A percentile compares a stretch with the other conserved stretches of the same genome.
phyloP scores from a whole-genome alignment of 2,113 vertebrate species.

The Girardinichthys multiradiatus region DNA sequence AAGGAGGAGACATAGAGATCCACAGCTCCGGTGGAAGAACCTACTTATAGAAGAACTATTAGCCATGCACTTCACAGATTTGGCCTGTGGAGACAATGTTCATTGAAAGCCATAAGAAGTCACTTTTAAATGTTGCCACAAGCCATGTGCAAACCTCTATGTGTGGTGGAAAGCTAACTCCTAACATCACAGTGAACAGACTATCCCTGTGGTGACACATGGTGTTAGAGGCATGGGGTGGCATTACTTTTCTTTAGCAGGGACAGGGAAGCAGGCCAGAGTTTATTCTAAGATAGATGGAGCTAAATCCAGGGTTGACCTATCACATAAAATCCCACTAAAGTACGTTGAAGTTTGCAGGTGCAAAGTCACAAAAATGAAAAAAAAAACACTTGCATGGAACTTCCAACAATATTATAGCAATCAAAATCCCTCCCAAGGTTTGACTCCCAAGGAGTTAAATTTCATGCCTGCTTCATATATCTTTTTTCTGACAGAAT shows the following conservation, averaged over 20 bases:
- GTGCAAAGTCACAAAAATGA: neutral
- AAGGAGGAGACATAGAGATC: neutral
- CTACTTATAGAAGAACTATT: neutral
- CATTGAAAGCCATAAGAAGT: neutral
- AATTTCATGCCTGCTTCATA: neutral
- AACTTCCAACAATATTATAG: neutral
- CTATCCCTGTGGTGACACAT: neutral
- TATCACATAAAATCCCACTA: neutral
- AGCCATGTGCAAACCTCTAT: neutral
- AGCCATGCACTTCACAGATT: too few species aligned
- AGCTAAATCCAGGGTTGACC: neutral
- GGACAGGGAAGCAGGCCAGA: neutral
- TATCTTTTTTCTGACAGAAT: slow-evolving; percentile 11
- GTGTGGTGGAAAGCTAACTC: neutral
- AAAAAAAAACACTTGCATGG: neutral
- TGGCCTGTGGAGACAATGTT: neutral
- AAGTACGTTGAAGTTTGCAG: neutral
- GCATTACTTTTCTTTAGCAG: neutral
- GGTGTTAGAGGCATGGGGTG: neutral
- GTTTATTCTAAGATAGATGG: neutral
- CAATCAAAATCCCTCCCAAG: too few species aligned
- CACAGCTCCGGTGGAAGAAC: neutral
- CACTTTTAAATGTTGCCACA: neutral
- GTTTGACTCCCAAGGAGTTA: neutral
- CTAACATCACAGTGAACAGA: neutral